Percentiles rank a stretch among this genome's conserved stretches.
phyloP scores from a whole-genome alignment of 1,140 invertebrate species.

The Carcinoscorpius rotundicauda region DNA sequence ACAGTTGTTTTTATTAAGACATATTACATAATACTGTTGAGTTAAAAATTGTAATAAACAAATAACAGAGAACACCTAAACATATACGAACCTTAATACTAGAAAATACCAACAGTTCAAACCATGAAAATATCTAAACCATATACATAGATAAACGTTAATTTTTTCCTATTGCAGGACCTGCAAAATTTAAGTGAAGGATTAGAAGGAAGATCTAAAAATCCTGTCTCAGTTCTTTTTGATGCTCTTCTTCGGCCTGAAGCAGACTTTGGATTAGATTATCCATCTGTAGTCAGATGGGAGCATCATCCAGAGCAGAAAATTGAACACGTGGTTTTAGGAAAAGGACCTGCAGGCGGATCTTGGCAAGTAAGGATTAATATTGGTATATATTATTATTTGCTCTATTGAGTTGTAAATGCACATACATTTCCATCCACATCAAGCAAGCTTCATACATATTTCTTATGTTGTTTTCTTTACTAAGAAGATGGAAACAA shows the following conservation, averaged over 20 bases:
- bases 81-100: too few species aligned
- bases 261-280: conserved; percentile 65
- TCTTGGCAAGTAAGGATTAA: conserved; percentile 54
- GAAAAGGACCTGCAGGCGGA: conserved; percentile 64
- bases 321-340: conserved; percentile 69
- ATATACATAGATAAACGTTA: too few species aligned
- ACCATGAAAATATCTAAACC: too few species aligned
- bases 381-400: too few species aligned
- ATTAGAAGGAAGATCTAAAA: conserved; percentile 62
- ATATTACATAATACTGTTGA: too few species aligned
- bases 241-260: conserved; percentile 64
- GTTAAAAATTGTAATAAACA: too few species aligned
- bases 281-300: conserved; percentile 60
- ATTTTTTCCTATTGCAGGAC: conserved; percentile 28
- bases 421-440: too few species aligned
- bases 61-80: too few species aligned
- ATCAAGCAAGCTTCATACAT: too few species aligned
- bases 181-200: conserved; percentile 43
- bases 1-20: too few species aligned
- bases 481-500: conserved; percentile 55
- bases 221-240: conserved; percentile 66
- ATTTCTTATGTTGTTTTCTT: neutral
- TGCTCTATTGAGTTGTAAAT: too few species aligned
- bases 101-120: too few species aligned
- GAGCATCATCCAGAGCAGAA: conserved; percentile 42